Evolutionary conservation across 1,140 invertebrate genomes (phyloP), one percentile per base, ranked within the genome.

Genomic region (Octopus sinensis): DNA sequence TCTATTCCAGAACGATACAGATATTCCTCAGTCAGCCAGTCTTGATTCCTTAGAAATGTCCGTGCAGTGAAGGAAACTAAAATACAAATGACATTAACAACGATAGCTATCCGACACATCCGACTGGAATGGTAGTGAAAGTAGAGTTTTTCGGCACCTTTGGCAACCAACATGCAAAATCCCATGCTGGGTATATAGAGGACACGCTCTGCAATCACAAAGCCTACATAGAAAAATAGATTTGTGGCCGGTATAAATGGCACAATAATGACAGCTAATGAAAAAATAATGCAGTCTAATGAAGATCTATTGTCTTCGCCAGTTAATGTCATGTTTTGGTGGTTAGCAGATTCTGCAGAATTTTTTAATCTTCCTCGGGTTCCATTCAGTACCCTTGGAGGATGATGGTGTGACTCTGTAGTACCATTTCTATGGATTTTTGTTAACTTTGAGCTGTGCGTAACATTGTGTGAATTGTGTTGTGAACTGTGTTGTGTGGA

Each of bases 111-210:
- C 73, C 81, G 83, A 13, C 78, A 13, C 30, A 53, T 53, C 10
- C 76, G 62, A 23, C 82, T 75, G 17, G 76, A 77, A 9, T 73
- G 53, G 23, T 75, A 82, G 23, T 84, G 81, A 76, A 78, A 84
- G 73, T 86, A 85, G 9, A 88, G 76, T 54, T 83, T 80, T 78
- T 85, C 68, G 51, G 84, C 85, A 53, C 88, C 89, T 43, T 89
- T 82, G 4, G 95, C 96, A 6, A 98, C 93, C 4, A 99, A 92
- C 88, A 99, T 93, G 88, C 97, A 98, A 91, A 96, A 98, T 6
- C 97, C 97, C 96, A 98, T 98, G 6, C 96, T 98, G 6, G 97
- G 97, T 91, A 98, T 96, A 91, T 99, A 99, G 3, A 99, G 92
- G 53, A 98, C 95, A 85, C 97, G 92, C 91, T 99, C 97, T 0